Evolutionary conservation across 2,888 invertebrate species (phyloP).

Genomic region (Trachelus stipa): DNA sequence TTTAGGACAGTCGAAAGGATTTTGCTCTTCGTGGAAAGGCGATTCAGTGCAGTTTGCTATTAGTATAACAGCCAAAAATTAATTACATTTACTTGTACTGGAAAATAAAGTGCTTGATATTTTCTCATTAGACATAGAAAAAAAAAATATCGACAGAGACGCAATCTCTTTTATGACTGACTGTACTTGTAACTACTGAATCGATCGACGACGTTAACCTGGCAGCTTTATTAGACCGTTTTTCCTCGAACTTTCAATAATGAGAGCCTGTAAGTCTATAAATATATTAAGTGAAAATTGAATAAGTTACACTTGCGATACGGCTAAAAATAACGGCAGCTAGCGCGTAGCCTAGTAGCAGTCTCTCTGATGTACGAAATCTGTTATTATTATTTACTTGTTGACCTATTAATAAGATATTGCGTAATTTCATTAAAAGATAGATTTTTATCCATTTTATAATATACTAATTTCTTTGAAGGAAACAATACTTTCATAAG

Average conservation of each 20-base stretch:
- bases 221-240: background rate
- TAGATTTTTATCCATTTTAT: background rate
- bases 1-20: background rate
- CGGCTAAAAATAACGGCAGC: background rate
- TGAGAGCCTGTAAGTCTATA: background rate
- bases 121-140: background rate
- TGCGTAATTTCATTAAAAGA: background rate
- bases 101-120: background rate
- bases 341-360: background rate
- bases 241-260: background rate
- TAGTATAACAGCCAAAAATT: background rate
- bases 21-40: background rate
- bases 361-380: background rate
- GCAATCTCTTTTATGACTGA: background rate
- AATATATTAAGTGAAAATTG: background rate
- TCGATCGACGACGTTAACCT: background rate
- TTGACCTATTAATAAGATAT: background rate
- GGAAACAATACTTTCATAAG: background rate
- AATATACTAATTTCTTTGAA: background rate
- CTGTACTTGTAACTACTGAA: background rate
- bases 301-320: background rate
- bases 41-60: background rate
- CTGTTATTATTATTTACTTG: background rate
- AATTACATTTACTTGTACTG: background rate
- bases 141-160: background rate